A percentile compares a stretch with the other conserved stretches of the same genome.
Conservation (phyloP, 2,888 invertebrate species). For the Agrochola macilenta region DNA sequence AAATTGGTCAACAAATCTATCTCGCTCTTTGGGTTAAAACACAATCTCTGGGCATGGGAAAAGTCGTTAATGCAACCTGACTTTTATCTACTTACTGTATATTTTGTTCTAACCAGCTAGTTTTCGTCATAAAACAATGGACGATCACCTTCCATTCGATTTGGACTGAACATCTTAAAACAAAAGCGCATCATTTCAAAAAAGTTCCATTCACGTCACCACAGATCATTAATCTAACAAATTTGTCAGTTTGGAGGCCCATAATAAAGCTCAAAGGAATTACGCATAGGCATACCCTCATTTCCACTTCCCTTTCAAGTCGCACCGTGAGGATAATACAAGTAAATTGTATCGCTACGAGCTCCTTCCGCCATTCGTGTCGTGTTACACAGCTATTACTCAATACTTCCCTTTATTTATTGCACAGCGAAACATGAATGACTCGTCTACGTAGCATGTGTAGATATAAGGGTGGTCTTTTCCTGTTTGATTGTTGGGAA, state of each 20-base stretch:
- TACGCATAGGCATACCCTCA: slow-evolving; percentile 42
- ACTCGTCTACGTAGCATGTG: neutral
- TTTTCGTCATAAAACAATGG: neutral
- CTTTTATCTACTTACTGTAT: neutral
- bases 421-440: slow-evolving; percentile 45
- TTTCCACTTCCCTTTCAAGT: slow-evolving; percentile 35
- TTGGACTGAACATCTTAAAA: neutral
- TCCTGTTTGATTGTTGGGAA: neutral
- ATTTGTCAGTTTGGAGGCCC: slow-evolving; percentile 2
- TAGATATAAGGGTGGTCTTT: slow-evolving; percentile 5
- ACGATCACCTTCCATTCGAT: neutral
- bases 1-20: no score
- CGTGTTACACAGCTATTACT: slow-evolving; percentile 50
- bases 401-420: slow-evolving; percentile 59
- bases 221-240: slow-evolving; percentile 22
- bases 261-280: slow-evolving; percentile 52
- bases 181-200: neutral
- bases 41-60: neutral
- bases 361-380: slow-evolving; percentile 39
- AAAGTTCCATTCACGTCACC: neutral
- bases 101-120: neutral
- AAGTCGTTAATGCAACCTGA: neutral
- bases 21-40: neutral
- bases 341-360: slow-evolving; percentile 51
- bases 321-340: slow-evolving; percentile 43